phyloP scores from a whole-genome alignment of 1,140 invertebrate species.

The Drosophila parvula region DNA sequence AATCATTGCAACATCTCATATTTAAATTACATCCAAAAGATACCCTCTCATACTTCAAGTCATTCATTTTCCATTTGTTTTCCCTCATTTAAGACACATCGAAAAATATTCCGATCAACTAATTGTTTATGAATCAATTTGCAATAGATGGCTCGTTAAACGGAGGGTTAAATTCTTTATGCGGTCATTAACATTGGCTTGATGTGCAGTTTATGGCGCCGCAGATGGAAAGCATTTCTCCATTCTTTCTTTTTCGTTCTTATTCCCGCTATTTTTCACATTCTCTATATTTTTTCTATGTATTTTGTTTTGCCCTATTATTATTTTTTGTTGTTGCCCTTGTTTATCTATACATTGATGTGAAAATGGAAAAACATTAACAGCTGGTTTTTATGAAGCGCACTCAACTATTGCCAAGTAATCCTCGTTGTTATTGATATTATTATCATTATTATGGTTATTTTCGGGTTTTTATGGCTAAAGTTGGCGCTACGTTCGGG shows the following conservation, averaged over 20 bases:
- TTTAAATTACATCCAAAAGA: too few species aligned
- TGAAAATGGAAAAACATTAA: constrained; percentile 65
- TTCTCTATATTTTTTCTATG: constrained; percentile 1
- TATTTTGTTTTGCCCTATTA: neutral
- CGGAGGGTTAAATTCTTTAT: constrained; percentile 61
- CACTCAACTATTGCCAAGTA: constrained; percentile 69
- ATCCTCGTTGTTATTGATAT: constrained; percentile 64
- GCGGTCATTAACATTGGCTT: constrained; percentile 55
- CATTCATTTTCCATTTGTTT: neutral
- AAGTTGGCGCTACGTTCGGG: constrained; percentile 51
- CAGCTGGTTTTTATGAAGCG: constrained; percentile 71
- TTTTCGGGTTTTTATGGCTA: constrained; percentile 67
- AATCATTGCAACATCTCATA: too few species aligned
- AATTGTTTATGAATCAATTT: constrained; percentile 73
- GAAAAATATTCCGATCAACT: constrained; percentile 30
- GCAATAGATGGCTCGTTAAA: constrained; percentile 56
- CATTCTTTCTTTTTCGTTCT: constrained; percentile 4
- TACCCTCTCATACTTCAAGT: too few species aligned
- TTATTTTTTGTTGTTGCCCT: neutral
- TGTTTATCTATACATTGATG: constrained; percentile 46
- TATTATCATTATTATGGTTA: constrained; percentile 63
- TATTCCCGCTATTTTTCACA: neutral
- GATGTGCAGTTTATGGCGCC: constrained; percentile 57
- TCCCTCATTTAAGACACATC: neutral
- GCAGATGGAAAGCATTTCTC: constrained; percentile 26